These are phyloP conservation scores for Ceratotherium simum DNA, from an alignment of 2,113 vertebrate genomes.

Conservation along the genomic window DNA sequence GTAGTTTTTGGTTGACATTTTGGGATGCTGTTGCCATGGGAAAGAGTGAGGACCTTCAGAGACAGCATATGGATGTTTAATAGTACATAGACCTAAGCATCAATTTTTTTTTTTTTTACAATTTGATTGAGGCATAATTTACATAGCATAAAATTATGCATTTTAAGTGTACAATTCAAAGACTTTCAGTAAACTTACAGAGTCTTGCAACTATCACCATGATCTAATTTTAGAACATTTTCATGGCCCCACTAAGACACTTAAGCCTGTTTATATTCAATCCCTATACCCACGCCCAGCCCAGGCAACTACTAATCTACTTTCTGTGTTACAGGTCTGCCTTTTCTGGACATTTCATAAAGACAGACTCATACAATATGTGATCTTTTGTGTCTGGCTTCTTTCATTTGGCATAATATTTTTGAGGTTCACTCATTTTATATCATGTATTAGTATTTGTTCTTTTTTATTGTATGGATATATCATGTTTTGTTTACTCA, in stretches of 20 bases:
- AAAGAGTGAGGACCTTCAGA: background rate
- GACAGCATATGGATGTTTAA: background rate
- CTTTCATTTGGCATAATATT: background rate
- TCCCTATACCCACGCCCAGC: rapidly evolving
- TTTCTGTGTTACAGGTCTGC: background rate
- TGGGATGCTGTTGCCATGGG: background rate
- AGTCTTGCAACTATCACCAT: background rate
- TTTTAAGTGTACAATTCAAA: background rate
- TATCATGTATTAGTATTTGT: background rate
- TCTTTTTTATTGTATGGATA: background rate
- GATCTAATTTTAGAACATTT: background rate
- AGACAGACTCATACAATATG: background rate
- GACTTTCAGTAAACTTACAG: background rate
- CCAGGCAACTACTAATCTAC: background rate
- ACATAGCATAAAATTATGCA: background rate
- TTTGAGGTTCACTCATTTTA: background rate
- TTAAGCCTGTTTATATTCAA: background rate
- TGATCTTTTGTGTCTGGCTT: background rate
- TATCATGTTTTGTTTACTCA: background rate
- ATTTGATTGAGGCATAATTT: background rate
- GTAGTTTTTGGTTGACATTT: background rate
- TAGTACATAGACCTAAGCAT: background rate
- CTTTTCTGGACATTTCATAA: background rate
- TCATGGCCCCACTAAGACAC: background rate
- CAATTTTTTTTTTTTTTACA: background rate